These are phyloP conservation scores for Otus scops DNA, from an alignment of 2,797 vertebrate species.

Conservation along the genomic window DNA sequence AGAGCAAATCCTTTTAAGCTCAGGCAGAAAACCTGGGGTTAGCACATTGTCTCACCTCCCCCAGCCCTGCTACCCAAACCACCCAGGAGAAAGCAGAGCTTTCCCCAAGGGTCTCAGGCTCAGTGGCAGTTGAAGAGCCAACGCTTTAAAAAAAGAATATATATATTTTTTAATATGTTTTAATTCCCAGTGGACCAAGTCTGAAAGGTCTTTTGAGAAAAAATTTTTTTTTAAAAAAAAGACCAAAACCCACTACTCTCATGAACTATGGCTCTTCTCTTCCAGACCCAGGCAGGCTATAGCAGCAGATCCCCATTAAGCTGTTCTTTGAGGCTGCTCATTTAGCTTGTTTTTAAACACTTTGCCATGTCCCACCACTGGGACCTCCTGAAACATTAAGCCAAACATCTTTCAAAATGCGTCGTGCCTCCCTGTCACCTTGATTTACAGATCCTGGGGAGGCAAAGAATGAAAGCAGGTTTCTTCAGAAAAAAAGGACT, in stretches of 20 bases:
- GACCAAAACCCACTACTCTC: not conserved
- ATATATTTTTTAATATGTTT: not conserved
- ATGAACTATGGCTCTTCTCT: not conserved
- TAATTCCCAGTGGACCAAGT: not conserved
- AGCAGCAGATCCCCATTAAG: not conserved
- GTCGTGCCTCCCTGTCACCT: fast-evolving
- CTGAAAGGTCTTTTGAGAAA: not conserved
- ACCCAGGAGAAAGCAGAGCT: constrained; percentile 47
- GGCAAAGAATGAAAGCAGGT: not conserved
- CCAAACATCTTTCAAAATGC: not conserved
- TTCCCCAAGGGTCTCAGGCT: not conserved
- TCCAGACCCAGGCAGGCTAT: not conserved
- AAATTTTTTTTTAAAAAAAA: not conserved
- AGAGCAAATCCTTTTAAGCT: constrained; percentile 46
- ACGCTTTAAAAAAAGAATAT: not conserved
- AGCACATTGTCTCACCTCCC: not conserved
- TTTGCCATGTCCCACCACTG: not conserved
- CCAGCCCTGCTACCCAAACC: not conserved
- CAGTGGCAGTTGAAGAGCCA: not conserved
- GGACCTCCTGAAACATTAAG: not conserved
- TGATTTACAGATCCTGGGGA: not conserved
- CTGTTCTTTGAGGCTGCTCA: not conserved
- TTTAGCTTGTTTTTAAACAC: not conserved
- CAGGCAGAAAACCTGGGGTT: constrained; percentile 38
- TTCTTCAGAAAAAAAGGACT: not conserved